Percentiles rank a stretch among this genome's conserved stretches.
Conservation (phyloP, 2,113 vertebrate genomes). For the Agapornis roseicollis region DNA sequence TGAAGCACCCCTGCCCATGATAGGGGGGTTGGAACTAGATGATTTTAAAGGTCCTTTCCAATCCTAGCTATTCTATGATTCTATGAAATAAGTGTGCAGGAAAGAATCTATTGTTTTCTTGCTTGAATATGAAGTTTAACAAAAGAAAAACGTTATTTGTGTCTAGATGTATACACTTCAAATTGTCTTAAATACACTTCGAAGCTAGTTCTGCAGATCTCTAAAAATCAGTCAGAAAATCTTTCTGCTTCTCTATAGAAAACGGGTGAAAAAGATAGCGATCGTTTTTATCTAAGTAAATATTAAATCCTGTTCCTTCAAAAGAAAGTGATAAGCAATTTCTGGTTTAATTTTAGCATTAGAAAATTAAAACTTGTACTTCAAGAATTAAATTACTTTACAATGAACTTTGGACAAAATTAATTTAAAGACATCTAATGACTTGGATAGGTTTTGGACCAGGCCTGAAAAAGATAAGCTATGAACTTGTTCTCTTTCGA, state of each 20-base stretch:
- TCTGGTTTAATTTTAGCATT: slow-evolving; percentile 15
- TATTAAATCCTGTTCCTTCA: not conserved
- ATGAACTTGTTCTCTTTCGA: slow-evolving; percentile 9
- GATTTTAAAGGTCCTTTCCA: not conserved
- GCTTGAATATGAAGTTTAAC: not conserved
- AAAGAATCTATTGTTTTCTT: not conserved
- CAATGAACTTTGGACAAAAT: slow-evolving; percentile 24
- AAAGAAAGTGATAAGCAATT: not conserved
- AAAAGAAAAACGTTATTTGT: not conserved
- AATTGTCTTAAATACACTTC: not conserved
- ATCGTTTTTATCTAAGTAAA: not conserved
- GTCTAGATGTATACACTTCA: not conserved
- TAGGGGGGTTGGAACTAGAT: not conserved
- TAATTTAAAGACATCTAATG: slow-evolving; percentile 30
- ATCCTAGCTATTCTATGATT: not conserved
- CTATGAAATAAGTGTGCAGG: not conserved
- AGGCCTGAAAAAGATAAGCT: slow-evolving; percentile 20
- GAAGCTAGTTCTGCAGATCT: not conserved
- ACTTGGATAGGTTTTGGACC: slow-evolving; percentile 2
- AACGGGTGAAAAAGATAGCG: not conserved
- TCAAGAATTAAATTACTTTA: slow-evolving; percentile 6
- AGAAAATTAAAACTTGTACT: slow-evolving; percentile 41
- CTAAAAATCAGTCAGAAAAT: not conserved
- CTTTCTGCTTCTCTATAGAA: not conserved
- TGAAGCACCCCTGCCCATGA: not conserved